phyloP scores from a whole-genome alignment of 2,888 invertebrate species.

The Trachelus tabidus region DNA sequence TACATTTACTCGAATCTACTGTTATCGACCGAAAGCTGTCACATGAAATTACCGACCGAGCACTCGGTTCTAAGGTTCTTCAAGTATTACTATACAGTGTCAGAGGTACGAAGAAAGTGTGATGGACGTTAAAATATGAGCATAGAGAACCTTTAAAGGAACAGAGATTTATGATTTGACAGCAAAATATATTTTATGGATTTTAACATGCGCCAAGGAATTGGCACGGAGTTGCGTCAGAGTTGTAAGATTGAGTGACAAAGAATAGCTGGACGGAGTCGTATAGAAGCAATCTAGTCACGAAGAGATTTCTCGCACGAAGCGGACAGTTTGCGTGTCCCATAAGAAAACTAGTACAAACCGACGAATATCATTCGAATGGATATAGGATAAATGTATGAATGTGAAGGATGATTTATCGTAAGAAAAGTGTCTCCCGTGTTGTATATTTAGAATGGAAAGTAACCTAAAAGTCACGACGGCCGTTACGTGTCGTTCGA shows the following conservation, averaged over 20 bases:
- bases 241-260: conserved; percentile 7
- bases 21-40: background rate
- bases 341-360: conserved; percentile 6
- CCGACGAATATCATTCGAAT: conserved; percentile 17
- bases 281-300: conserved; percentile 10
- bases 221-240: background rate
- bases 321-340: conserved; percentile 17
- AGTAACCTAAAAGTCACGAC: background rate
- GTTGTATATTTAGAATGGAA: background rate
- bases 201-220: background rate
- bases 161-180: background rate
- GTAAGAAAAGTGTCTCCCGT: background rate
- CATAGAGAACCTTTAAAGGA: background rate
- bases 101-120: background rate
- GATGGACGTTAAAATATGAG: background rate
- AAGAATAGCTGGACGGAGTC: conserved; percentile 10
- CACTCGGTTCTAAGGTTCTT: too few species aligned
- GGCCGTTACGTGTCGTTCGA: background rate
- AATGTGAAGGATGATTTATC: conserved; percentile 10
- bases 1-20: background rate
- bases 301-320: conserved; percentile 8
- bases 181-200: background rate
- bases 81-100: background rate
- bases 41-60: background rate
- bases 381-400: conserved; percentile 15